phyloP scores from a whole-genome alignment of 1,140 invertebrate species.

The Pomphorhynchus laevis region DNA sequence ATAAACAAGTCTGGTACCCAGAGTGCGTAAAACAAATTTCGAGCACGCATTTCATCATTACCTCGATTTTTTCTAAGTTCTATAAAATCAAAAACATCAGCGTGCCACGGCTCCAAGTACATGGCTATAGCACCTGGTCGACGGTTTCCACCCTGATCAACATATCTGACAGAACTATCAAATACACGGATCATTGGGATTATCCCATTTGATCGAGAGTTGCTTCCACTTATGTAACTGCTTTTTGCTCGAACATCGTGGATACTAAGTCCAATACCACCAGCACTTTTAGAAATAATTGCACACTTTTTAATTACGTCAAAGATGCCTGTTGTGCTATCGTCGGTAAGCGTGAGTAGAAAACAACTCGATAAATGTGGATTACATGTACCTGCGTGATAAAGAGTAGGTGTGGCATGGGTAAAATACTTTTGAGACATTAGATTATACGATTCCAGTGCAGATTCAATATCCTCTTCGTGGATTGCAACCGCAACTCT shows the following conservation, averaged over 20 bases:
- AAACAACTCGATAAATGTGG: slow-evolving; percentile 84
- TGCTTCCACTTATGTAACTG: slow-evolving; percentile 40
- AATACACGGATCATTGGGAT: slow-evolving; percentile 79
- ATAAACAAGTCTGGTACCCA: slow-evolving; percentile 99
- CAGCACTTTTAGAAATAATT: slow-evolving; percentile 72
- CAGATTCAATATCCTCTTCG: slow-evolving; percentile 52
- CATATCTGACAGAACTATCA: slow-evolving; percentile 75
- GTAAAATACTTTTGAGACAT: slow-evolving; percentile 82
- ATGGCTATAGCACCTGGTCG: slow-evolving; percentile 90
- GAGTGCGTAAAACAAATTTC: slow-evolving; percentile 80
- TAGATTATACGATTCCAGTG: slow-evolving; percentile 77
- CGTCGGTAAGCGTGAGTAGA: slow-evolving; percentile 58
- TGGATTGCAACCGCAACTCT: slow-evolving; percentile 80
- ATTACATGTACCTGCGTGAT: slow-evolving; percentile 53
- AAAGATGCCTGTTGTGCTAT: slow-evolving; percentile 94
- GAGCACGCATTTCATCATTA: slow-evolving; percentile 52
- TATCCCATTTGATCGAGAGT: slow-evolving; percentile 80
- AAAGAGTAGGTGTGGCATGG: slow-evolving; percentile 80
- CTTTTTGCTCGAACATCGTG: slow-evolving; percentile 73
- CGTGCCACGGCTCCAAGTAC: slow-evolving; percentile 93
- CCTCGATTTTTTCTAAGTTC: slow-evolving; percentile 64
- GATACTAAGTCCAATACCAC: slow-evolving; percentile 76
- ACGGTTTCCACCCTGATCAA: slow-evolving; percentile 91
- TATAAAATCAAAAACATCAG: slow-evolving; percentile 73
- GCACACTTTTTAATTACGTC: slow-evolving; percentile 67